Evolutionary conservation across 2,888 invertebrate genomes (phyloP), one percentile per base, ranked within the genome.

Genomic region (Drosophila merina): DNA sequence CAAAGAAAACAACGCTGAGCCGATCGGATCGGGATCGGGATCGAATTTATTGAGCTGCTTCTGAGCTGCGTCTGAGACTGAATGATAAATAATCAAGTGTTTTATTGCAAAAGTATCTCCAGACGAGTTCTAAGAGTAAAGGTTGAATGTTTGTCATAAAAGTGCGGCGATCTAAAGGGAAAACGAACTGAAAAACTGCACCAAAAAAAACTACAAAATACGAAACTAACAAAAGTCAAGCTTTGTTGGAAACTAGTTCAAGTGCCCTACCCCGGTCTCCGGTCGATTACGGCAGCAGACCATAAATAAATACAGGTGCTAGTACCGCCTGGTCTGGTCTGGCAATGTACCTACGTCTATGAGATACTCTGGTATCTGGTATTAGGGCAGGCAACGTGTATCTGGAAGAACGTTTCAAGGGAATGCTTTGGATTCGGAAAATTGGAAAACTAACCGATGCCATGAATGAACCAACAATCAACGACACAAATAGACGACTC

Each of bases 241-340:
- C 55, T 55, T 38, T 42, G 57, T 48, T 71, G 64, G 51, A 67
- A 81, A 84, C 81, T 84, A 81, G 81, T 76, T 81, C 81, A 81
- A 81, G 81, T 81, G 85, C 81, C 79, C 84, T 84, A 81, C 80
- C 80, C 81, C 20, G 20, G 20, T 20, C 20, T 20, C 20, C 20
- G 20, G 20, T 20, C 20, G 79, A 81, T 84, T 81, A 81, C 79
- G 82, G 81, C 85, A 84, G 82, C 84, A 64, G 59, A 79, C 82
- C 85, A 81, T 84, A 82, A 77, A 78, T 79, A 84, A 81, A 79
- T 76, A 80, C 76, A 83, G 74, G 78, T 80, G 74, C 76, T 78
- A 47, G 50, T 26, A 40, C 52, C 50, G 68, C 30, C 57, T 59
- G 20, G 2, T 20, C 14, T 20, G 20, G 20, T 20, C 20, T 20